Conservation (phyloP, 1,140 invertebrate species). For the Saxidomus purpurata region DNA sequence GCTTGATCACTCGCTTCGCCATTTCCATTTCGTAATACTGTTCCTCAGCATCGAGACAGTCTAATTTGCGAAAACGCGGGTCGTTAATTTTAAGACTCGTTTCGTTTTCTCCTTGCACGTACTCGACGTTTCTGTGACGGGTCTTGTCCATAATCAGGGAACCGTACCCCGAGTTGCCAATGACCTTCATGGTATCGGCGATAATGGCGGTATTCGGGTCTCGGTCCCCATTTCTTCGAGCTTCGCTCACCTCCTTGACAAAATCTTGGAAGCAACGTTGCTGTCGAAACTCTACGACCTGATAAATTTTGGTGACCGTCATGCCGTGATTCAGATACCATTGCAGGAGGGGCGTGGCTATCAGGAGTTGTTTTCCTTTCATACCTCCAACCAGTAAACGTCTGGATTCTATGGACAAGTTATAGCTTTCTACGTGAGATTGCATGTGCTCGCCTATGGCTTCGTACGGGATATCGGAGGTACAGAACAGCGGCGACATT, state of each 20-base stretch:
- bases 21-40: conserved; percentile 49
- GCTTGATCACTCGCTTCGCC: not conserved
- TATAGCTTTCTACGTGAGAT: not conserved
- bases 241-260: conserved; percentile 38
- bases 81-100: conserved; percentile 21
- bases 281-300: conserved; percentile 56
- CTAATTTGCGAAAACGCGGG: conserved; percentile 38
- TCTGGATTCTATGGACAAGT: conserved; percentile 29
- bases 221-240: conserved; percentile 52
- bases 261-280: conserved; percentile 53
- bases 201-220: conserved; percentile 57
- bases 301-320: conserved; percentile 41
- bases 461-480: conserved; percentile 44
- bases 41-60: conserved; percentile 22
- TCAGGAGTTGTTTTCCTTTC: conserved; percentile 53
- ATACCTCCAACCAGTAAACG: conserved; percentile 47
- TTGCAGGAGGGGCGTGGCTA: conserved; percentile 54
- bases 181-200: conserved; percentile 61
- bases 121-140: conserved; percentile 24
- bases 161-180: conserved; percentile 62
- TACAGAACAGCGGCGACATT: conserved; percentile 53
- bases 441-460: conserved; percentile 63
- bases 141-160: conserved; percentile 53
- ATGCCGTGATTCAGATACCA: conserved; percentile 64
- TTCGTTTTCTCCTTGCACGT: conserved; percentile 40